phyloP scores from a whole-genome alignment of 2,113 vertebrate genomes.

The Chrysochloris asiatica region DNA sequence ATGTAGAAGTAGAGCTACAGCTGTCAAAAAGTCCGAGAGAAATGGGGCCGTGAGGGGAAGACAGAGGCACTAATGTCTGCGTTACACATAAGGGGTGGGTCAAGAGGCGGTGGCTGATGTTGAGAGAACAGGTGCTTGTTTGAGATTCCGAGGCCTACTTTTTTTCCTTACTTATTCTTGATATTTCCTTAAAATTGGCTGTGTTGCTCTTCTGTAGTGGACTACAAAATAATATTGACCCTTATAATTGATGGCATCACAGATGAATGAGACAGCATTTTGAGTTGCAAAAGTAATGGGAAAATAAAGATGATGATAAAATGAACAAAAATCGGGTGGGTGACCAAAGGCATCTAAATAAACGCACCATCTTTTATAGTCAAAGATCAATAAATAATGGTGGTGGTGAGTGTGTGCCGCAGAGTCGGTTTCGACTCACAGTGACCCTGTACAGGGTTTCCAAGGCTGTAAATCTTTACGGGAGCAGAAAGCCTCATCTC shows the following conservation, averaged over 20 bases:
- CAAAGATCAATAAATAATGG: background rate
- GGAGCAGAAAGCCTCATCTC: no score
- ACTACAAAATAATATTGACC: background rate
- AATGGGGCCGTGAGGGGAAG: background rate
- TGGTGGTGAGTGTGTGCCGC: no score
- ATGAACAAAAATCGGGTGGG: background rate
- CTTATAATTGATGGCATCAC: background rate
- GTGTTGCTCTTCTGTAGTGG: background rate
- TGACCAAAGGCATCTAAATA: background rate
- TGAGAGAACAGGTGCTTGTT: background rate
- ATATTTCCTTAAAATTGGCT: background rate
- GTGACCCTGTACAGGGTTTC: no score
- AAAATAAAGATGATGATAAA: slow-evolving; percentile 5
- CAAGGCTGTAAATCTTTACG: no score
- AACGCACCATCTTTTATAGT: background rate
- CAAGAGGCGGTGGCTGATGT: background rate
- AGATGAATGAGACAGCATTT: background rate
- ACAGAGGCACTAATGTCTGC: background rate
- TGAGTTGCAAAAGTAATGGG: background rate
- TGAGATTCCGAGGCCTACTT: background rate
- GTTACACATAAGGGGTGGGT: background rate
- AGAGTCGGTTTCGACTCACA: no score
- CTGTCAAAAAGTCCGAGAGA: background rate
- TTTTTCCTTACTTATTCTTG: background rate
- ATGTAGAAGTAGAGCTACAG: background rate